A percentile compares a stretch with the other conserved stretches of the same genome.
Conservation (phyloP, 2,113 vertebrate genomes). For the Tachysurus vachellii region DNA sequence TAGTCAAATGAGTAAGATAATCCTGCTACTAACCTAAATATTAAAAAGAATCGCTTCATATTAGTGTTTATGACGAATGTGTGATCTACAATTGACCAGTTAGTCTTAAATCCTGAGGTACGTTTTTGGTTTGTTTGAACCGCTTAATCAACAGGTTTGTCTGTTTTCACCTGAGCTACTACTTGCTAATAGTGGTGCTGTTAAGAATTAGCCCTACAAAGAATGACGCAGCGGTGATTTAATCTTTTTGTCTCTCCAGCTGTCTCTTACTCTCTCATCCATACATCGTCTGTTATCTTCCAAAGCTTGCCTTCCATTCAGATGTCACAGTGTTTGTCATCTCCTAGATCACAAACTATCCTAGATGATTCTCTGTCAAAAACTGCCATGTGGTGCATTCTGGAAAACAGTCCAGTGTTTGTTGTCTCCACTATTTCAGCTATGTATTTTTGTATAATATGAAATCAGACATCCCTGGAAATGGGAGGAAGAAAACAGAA, state of each 20-base stretch:
- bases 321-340: background rate
- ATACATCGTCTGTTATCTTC: background rate
- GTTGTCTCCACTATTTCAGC: background rate
- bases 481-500: background rate
- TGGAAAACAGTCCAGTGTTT: background rate
- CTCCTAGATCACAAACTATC: background rate
- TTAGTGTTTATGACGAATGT: background rate
- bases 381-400: background rate
- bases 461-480: background rate
- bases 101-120: background rate
- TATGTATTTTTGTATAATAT: background rate
- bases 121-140: background rate
- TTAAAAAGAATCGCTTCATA: background rate
- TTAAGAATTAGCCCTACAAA: background rate
- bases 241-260: background rate
- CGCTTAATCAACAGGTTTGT: background rate
- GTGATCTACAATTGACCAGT: background rate
- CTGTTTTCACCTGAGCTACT: background rate
- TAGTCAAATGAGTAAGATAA: background rate
- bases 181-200: background rate
- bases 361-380: background rate
- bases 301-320: background rate
- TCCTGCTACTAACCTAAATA: background rate
- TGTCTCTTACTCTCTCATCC: background rate
- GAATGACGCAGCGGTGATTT: background rate